Evolutionary conservation across 2,113 vertebrate species (phyloP).

Genomic region (Litocranius walleri): DNA sequence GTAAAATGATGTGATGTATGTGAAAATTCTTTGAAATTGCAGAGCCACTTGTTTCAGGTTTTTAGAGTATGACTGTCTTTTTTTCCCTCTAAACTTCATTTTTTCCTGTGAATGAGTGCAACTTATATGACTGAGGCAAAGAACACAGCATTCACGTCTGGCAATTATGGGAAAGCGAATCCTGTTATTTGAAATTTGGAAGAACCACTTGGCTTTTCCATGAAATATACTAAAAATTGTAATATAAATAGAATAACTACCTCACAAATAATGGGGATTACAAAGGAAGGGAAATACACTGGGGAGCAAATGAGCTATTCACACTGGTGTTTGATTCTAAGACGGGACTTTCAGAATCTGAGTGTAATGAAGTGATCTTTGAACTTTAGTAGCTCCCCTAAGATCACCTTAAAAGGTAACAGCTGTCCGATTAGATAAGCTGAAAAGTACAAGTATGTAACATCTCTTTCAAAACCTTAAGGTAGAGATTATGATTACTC

Average conservation of each 20-base stretch:
- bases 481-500: background rate
- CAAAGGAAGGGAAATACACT: background rate
- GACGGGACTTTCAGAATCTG: background rate
- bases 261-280: background rate
- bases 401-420: background rate
- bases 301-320: background rate
- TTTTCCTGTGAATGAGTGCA: background rate
- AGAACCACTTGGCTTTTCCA: background rate
- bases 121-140: background rate
- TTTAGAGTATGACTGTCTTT: background rate
- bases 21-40: background rate
- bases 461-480: background rate
- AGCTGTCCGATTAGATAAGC: background rate
- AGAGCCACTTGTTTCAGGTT: background rate
- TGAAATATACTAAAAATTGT: background rate
- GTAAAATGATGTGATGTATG: background rate
- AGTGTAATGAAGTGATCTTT: background rate
- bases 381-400: background rate
- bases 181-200: conserved; percentile 19
- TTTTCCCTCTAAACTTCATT: background rate
- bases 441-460: background rate
- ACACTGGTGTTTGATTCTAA: background rate
- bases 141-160: background rate
- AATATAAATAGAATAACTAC: background rate
- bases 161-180: background rate